Evolutionary conservation across 2,888 invertebrate genomes (phyloP).

Genomic region (Molorchus minor): DNA sequence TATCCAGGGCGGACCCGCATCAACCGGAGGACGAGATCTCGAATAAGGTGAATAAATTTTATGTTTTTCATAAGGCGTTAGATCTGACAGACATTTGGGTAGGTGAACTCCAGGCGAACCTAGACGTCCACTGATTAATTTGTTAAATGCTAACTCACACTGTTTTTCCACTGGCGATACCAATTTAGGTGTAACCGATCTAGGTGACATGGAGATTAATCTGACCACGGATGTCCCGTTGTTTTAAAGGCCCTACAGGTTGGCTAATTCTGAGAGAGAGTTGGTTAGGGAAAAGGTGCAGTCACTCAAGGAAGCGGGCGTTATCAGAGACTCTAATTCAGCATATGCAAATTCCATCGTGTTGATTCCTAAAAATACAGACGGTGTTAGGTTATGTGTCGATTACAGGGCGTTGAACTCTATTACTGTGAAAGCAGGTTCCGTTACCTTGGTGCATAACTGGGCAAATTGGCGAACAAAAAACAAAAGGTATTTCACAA

Average conservation of each 20-base stretch:
- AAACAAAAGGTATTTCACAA: slow-evolving; percentile 39
- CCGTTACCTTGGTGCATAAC: no score
- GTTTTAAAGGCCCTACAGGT: slow-evolving; percentile 37
- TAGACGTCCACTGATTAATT: no score
- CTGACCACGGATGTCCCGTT: slow-evolving; percentile 31
- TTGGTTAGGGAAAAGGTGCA: slow-evolving; percentile 35
- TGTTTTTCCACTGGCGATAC: slow-evolving; percentile 28
- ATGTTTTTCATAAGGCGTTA: no score
- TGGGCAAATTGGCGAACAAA: slow-evolving; percentile 34
- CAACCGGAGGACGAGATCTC: no score
- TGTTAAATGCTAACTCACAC: neutral
- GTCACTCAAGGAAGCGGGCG: slow-evolving; percentile 19
- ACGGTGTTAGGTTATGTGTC: slow-evolving; percentile 31
- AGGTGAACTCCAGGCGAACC: no score
- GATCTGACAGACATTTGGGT: no score
- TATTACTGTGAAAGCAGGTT: slow-evolving; percentile 29
- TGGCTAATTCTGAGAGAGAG: slow-evolving; percentile 34
- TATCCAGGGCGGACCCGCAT: no score
- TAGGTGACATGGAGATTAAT: slow-evolving; percentile 35
- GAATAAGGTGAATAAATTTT: no score
- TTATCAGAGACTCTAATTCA: slow-evolving; percentile 33
- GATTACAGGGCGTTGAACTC: slow-evolving; percentile 38
- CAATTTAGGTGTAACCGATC: slow-evolving; percentile 33
- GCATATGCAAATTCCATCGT: slow-evolving; percentile 38
- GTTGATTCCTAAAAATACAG: slow-evolving; percentile 31